These are phyloP conservation scores for Silurus asotus DNA, from an alignment of 2,113 vertebrate genomes.

Conservation along the genomic window DNA sequence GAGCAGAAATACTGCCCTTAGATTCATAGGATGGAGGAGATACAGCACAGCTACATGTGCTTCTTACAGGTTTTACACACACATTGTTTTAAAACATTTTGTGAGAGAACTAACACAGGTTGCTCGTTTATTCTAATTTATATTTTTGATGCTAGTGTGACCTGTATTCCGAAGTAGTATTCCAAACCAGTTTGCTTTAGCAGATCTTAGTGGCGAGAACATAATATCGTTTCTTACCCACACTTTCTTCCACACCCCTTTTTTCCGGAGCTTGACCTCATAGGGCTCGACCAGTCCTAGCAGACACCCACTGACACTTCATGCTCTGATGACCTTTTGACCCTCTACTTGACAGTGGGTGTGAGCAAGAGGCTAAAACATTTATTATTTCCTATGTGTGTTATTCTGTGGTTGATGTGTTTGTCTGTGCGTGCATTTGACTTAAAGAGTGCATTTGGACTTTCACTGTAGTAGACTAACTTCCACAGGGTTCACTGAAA, in stretches of 20 bases:
- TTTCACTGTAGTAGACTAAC: not conserved
- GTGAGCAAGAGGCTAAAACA: conserved; percentile 81
- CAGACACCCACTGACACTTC: conserved; percentile 68
- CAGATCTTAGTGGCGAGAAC: not conserved
- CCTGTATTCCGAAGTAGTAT: not conserved
- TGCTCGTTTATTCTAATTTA: not conserved
- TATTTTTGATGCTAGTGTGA: not conserved
- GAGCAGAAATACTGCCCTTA: conserved; percentile 57
- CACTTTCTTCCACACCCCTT: not conserved
- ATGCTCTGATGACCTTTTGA: conserved; percentile 77
- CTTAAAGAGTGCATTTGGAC: not conserved
- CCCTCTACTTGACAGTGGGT: conserved; percentile 79
- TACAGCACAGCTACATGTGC: conserved; percentile 10
- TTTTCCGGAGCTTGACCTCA: conserved; percentile 54
- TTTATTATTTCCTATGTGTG: conserved; percentile 93
- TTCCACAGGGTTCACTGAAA: not conserved
- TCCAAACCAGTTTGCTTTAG: not conserved
- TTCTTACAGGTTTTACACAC: not conserved
- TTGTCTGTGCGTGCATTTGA: not conserved
- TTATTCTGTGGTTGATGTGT: conserved; percentile 61
- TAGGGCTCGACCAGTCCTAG: conserved; percentile 57
- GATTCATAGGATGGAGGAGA: conserved; percentile 55
- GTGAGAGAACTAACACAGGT: not conserved
- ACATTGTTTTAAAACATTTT: not conserved
- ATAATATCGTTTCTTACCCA: not conserved